A percentile compares a stretch with the other conserved stretches of the same genome.
Conservation (phyloP, 2,888 invertebrate species). For the Heteropelma amictum region DNA sequence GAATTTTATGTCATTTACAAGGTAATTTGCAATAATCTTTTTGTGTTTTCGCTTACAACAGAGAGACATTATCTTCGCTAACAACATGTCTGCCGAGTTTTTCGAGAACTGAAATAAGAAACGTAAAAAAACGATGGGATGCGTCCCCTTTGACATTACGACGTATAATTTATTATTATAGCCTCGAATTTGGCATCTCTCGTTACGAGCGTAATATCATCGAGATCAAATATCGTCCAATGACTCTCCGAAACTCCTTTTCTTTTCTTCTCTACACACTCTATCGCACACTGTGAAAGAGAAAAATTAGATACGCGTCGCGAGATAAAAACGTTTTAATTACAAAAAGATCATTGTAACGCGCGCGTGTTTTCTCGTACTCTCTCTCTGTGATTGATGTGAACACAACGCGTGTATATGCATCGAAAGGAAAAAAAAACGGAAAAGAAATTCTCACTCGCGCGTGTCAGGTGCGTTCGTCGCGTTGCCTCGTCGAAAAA, state of each 20-base stretch:
- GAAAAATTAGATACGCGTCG: constrained; percentile 14
- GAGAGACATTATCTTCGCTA: too few species aligned
- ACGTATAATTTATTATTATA: constrained; percentile 15
- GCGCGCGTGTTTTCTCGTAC: constrained; percentile 24
- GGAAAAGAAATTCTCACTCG: constrained; percentile 9
- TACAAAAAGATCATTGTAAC: constrained; percentile 17
- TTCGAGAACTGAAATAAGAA: too few species aligned
- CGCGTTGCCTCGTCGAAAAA: constrained; percentile 13
- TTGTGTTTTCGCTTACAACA: too few species aligned
- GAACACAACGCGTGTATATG: constrained; percentile 10
- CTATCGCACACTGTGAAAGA: neutral
- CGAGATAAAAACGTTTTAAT: constrained; percentile 31
- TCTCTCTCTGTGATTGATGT: constrained; percentile 19
- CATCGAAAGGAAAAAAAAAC: neutral
- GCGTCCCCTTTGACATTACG: constrained; percentile 51
- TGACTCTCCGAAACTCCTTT: neutral
- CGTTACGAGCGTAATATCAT: neutral
- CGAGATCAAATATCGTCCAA: neutral
- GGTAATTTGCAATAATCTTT: too few species aligned
- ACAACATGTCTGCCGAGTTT: constrained; percentile 24
- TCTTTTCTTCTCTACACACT: neutral
- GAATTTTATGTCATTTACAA: too few species aligned
- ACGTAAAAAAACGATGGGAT: constrained; percentile 53
- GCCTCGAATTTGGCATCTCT: constrained; percentile 8
- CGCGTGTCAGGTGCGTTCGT: constrained; percentile 5